Base-by-base conservation (phyloP, 2,888 invertebrate species). In the Molanna angustata region DNA sequence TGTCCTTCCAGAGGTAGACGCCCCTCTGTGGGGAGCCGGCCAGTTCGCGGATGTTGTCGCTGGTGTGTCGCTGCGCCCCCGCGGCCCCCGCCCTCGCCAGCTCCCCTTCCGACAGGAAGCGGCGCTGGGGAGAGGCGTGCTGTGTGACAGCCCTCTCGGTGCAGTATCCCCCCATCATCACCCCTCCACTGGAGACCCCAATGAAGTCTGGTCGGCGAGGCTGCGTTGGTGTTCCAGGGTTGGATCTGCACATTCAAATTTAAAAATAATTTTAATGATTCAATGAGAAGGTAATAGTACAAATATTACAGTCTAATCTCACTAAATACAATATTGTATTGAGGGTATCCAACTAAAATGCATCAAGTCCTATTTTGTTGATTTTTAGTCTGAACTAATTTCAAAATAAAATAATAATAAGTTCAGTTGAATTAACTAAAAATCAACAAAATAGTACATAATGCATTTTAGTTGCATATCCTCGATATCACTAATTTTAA, bases 211-310 rank as follows among this genome's bases (percentile, higher is more conserved):
- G 91, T 62, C 91, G 83, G 66, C 90, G 83, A 64, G 90, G 88
- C 80, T 90, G 90, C 66, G 92, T 92, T 65, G 93, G 93, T 66
- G 92, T 92, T 69, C 91, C 90, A 65, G 92, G 93, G 78, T 92
- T 92, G 64, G 92, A 92, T 84, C 92, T 92, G 84, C 73, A 78
- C 64, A 67, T 61, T 39, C 27, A 17, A 20, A 19, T 16, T 19
- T 33, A 18, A 40, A 17, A 27, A 7, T n/a, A n/a, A n/a, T n/a
- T n/a, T n/a, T n/a, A n/a, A n/a, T n/a, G n/a, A n/a, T n/a, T n/a
- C n/a, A n/a, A 27, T 7, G 27, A n/a, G n/a, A n/a, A n/a, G n/a
- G n/a, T n/a, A n/a, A n/a, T n/a, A n/a, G n/a, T n/a, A n/a, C n/a
- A n/a, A n/a, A n/a, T n/a, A n/a, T n/a, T n/a, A n/a, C n/a, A n/a